phyloP scores from a whole-genome alignment of 2,113 vertebrate species.

The Eulemur rufifrons region DNA sequence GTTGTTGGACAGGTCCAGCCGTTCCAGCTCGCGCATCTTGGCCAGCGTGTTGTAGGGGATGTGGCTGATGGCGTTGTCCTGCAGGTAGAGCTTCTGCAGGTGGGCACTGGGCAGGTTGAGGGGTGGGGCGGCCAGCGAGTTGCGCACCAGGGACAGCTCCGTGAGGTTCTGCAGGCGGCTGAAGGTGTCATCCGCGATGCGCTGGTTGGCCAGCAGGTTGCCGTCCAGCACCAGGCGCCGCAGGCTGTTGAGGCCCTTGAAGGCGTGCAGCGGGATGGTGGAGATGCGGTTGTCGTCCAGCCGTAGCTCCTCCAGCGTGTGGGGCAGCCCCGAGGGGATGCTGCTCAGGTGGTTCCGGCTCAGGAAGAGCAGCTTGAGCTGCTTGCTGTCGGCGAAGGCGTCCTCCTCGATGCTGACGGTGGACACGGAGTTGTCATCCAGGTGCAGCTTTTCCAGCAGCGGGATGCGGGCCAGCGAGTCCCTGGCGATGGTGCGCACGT shows the following conservation, averaged over 20 bases:
- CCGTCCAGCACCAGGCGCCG: constrained; percentile 94
- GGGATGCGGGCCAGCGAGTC: constrained; percentile 91
- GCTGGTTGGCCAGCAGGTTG: constrained; percentile 96
- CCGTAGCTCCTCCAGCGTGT: constrained; percentile 93
- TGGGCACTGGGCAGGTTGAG: constrained; percentile 90
- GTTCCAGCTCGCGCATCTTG: constrained; percentile 89
- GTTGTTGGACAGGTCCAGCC: constrained; percentile 95
- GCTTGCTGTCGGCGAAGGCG: constrained; percentile 92
- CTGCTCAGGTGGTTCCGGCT: constrained; percentile 96
- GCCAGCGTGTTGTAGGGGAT: constrained; percentile 91
- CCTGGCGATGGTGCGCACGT: constrained; percentile 90
- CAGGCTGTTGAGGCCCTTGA: constrained; percentile 91
- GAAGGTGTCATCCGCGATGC: constrained; percentile 97
- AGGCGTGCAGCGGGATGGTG: constrained; percentile 95
- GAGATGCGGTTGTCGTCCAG: constrained; percentile 97
- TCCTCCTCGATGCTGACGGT: constrained; percentile 96
- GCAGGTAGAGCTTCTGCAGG: constrained; percentile 92
- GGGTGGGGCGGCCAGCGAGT: constrained; percentile 92
- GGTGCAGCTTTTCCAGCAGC: constrained; percentile 92
- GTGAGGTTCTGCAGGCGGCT: constrained; percentile 93
- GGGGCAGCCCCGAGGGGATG: constrained; percentile 93
- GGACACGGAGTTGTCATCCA: constrained; percentile 97
- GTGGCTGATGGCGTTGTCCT: constrained; percentile 95
- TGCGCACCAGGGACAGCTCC: constrained; percentile 93
- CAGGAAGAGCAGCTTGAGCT: constrained; percentile 91